Conservation (phyloP, 53 echinoderm and acorn worm genomes). For the Paracentrotus lividus region DNA sequence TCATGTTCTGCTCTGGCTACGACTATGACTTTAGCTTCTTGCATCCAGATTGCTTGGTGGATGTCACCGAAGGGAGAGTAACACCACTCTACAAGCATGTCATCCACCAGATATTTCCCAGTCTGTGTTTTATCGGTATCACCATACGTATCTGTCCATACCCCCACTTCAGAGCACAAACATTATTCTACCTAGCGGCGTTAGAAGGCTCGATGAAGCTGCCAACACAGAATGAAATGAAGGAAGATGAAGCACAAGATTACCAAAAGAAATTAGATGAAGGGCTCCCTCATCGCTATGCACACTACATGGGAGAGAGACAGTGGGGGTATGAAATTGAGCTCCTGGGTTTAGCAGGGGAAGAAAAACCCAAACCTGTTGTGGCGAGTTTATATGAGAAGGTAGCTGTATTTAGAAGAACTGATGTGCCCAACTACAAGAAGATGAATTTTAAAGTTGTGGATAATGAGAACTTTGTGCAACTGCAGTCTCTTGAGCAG, state of each 20-base stretch:
- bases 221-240: slow-evolving; percentile 80
- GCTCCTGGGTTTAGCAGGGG: slow-evolving; percentile 68
- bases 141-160: slow-evolving; percentile 79
- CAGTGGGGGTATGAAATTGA: slow-evolving; percentile 88
- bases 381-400: slow-evolving; percentile 73
- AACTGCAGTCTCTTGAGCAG: slow-evolving; percentile 48
- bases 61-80: slow-evolving; percentile 73
- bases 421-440: slow-evolving; percentile 77
- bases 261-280: slow-evolving; percentile 66
- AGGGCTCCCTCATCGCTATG: slow-evolving; percentile 76
- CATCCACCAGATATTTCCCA: slow-evolving; percentile 79
- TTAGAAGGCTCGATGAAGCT: slow-evolving; percentile 82
- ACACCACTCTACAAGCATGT: slow-evolving; percentile 90
- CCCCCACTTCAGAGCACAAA: slow-evolving; percentile 82
- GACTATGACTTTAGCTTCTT: slow-evolving; percentile 85
- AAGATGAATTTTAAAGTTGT: slow-evolving; percentile 74
- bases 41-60: slow-evolving; percentile 78
- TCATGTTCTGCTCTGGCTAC: slow-evolving; percentile 92
- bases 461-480: slow-evolving; percentile 64
- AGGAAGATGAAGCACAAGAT: slow-evolving; percentile 72
- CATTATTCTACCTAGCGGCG: slow-evolving; percentile 70
- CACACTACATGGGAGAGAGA: slow-evolving; percentile 71
- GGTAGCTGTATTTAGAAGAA: slow-evolving; percentile 39
- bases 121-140: slow-evolving; percentile 86
- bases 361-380: slow-evolving; percentile 36